Conservation (phyloP, 2,113 vertebrate species). For the Astatoreochromis straeleni region DNA sequence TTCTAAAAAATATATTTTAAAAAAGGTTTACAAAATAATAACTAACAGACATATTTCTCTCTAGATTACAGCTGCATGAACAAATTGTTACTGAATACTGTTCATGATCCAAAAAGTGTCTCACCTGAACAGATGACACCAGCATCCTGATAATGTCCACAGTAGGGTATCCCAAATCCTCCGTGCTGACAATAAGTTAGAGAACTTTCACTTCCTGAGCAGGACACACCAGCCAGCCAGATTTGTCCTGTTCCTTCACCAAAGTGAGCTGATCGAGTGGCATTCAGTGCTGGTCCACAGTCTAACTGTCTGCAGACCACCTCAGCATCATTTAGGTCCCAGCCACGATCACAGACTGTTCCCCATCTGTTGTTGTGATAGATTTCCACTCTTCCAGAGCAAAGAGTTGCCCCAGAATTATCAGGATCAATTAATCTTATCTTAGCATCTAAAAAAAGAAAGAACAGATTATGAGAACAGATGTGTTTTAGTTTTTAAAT, state of each 20-base stretch:
- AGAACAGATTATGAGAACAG: background rate
- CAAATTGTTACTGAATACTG: background rate
- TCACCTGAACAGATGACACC: background rate
- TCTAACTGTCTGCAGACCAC: background rate
- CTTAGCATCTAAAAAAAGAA: background rate
- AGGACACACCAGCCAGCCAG: background rate
- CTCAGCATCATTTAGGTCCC: background rate
- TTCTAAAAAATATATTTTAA: background rate
- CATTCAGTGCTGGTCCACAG: background rate
- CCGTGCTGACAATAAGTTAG: rapidly evolving
- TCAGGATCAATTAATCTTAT: background rate
- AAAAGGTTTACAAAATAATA: background rate
- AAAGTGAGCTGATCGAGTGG: background rate
- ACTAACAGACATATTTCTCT: background rate
- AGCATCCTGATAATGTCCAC: rapidly evolving
- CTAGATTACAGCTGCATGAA: background rate
- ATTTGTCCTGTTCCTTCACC: rapidly evolving
- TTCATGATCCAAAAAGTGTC: background rate
- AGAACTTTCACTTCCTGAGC: rapidly evolving
- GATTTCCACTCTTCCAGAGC: background rate
- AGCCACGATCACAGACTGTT: rapidly evolving
- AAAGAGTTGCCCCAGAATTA: rapidly evolving
- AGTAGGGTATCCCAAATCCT: rapidly evolving
- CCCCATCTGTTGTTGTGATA: rapidly evolving
- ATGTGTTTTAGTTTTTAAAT: background rate